These are phyloP conservation scores for Tolypeutes matacus DNA, from an alignment of 2,797 vertebrate genomes.

Conservation along the genomic window DNA sequence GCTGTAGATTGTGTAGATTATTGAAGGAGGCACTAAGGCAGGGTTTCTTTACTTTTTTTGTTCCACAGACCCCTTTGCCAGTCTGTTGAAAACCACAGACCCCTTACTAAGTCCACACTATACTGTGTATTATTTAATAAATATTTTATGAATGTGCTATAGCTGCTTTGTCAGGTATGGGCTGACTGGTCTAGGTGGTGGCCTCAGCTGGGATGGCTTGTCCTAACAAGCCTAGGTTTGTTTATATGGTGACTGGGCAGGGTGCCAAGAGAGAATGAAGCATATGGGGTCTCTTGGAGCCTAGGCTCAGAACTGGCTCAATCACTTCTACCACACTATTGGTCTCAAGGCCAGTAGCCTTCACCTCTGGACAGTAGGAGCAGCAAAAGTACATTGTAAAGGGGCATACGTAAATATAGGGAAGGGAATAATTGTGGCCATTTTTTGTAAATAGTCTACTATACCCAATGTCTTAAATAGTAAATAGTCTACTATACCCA, in stretches of 20 bases:
- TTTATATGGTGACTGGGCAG: background rate
- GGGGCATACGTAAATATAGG: background rate
- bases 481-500: no score
- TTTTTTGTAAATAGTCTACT: background rate
- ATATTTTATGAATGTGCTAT: background rate
- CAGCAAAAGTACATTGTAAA: background rate
- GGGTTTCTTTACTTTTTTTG: no score
- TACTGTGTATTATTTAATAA: no score
- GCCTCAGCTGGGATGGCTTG: background rate
- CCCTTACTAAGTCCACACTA: no score
- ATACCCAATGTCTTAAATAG: background rate
- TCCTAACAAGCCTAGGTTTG: background rate
- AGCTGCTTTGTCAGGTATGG: background rate
- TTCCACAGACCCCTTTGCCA: no score
- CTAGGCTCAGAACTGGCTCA: background rate
- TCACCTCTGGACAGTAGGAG: background rate
- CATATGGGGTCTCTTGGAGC: background rate
- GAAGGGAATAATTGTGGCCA: background rate
- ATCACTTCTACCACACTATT: background rate
- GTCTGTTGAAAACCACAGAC: no score
- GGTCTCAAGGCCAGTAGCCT: background rate
- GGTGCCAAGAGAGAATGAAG: background rate
- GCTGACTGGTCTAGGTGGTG: background rate
- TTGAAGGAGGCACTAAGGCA: background rate
- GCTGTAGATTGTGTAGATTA: background rate